Conservation (phyloP, 2,888 invertebrate species). For the Drosophila meridionalis region DNA sequence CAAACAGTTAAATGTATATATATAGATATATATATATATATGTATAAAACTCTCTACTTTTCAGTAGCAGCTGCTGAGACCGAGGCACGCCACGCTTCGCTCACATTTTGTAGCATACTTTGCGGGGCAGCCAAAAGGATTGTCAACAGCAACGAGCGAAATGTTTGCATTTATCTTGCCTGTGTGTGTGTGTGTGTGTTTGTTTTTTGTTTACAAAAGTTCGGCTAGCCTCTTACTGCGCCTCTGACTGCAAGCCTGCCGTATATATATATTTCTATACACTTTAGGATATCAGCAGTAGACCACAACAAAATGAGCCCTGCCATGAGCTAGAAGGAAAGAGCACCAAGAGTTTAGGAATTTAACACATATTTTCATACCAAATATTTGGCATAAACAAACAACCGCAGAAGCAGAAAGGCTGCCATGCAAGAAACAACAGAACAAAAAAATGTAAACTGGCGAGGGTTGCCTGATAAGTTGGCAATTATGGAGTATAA, state of each 20-base stretch:
- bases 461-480: constrained; percentile 33
- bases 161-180: constrained; percentile 54
- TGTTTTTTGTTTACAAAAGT: constrained; percentile 64
- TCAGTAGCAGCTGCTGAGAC: not conserved
- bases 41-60: constrained; percentile 20
- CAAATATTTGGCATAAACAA: constrained; percentile 74
- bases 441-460: constrained; percentile 11
- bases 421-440: constrained; percentile 27
- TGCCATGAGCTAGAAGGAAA: constrained; percentile 17
- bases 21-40: constrained; percentile 10
- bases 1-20: constrained; percentile 73
- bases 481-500: not conserved
- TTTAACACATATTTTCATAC: constrained; percentile 75
- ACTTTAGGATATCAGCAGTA: constrained; percentile 32
- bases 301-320: constrained; percentile 45
- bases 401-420: constrained; percentile 46
- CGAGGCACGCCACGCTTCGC: constrained; percentile 16
- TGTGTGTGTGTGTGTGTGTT: constrained; percentile 27
- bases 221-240: constrained; percentile 36
- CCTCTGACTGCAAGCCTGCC: constrained; percentile 39
- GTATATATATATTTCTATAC: constrained; percentile 19
- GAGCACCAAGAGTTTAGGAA: constrained; percentile 35
- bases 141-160: constrained; percentile 67
- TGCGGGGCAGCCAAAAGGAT: constrained; percentile 50
- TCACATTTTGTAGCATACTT: constrained; percentile 51